Evolutionary conservation across 2,797 vertebrate species (phyloP).

Genomic region (Odontamblyopus lacepedii): DNA sequence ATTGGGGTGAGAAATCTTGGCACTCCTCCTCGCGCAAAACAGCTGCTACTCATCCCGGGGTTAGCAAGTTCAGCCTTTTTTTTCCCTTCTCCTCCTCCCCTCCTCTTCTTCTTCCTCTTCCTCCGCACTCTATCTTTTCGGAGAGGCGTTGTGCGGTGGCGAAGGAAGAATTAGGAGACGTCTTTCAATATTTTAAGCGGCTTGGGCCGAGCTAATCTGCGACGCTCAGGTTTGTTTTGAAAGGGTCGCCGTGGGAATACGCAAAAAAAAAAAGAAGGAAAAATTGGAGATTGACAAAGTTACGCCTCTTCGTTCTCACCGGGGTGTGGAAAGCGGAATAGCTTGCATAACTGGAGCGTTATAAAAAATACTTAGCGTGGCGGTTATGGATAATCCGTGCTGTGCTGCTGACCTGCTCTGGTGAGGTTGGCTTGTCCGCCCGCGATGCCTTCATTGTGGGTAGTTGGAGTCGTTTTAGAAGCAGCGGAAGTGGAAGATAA

Average conservation of each 20-base stretch:
- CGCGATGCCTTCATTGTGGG: background rate
- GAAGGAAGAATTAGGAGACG: constrained; percentile 36
- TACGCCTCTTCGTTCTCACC: constrained; percentile 38
- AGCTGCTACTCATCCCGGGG: constrained; percentile 48
- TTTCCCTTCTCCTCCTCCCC: constrained; percentile 2
- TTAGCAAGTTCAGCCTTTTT: constrained; percentile 65
- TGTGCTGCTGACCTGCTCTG: constrained; percentile 62
- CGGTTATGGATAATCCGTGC: constrained; percentile 37
- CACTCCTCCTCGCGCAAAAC: constrained; percentile 38
- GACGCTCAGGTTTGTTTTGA: constrained; percentile 72
- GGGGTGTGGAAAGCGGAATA: constrained; percentile 12
- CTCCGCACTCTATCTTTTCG: constrained; percentile 44
- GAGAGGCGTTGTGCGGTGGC: constrained; percentile 40
- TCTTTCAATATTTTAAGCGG: constrained; percentile 75
- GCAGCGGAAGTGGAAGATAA: background rate
- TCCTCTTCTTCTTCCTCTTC: constrained; percentile 13
- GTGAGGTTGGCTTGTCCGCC: constrained; percentile 7
- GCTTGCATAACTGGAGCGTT: constrained; percentile 36
- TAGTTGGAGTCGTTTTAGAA: background rate
- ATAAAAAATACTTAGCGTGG: constrained; percentile 5
- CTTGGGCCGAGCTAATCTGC: constrained; percentile 71
- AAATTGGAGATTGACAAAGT: constrained; percentile 27
- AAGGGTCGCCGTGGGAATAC: constrained; percentile 54
- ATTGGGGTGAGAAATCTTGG: constrained; percentile 67
- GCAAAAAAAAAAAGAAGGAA: background rate